These are phyloP conservation scores for Perdita meconis DNA, from an alignment of 2,888 invertebrate genomes.

Conservation along the genomic window DNA sequence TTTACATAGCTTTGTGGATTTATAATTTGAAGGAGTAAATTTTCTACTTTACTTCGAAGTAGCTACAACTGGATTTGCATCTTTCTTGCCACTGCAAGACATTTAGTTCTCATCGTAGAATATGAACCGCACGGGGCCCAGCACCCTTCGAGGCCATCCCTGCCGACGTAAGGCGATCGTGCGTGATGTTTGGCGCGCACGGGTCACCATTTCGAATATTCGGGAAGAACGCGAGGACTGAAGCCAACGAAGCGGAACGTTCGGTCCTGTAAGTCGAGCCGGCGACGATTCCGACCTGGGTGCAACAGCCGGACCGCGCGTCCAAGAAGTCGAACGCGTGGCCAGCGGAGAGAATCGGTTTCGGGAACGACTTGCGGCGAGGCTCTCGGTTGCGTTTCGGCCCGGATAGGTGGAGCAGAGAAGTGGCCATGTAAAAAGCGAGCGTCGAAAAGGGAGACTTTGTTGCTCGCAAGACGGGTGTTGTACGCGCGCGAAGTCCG, in stretches of 20 bases:
- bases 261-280: too few relatives aligned
- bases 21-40: too few relatives aligned
- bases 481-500: slow-evolving; percentile 39
- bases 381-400: slow-evolving; percentile 12
- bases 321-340: background rate
- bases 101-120: too few relatives aligned
- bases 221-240: slow-evolving; percentile 56
- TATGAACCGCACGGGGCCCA: background rate
- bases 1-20: too few relatives aligned
- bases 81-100: too few relatives aligned
- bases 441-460: slow-evolving; percentile 13
- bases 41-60: too few relatives aligned
- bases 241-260: slow-evolving; percentile 52
- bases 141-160: slow-evolving; percentile 15
- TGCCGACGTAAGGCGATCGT: slow-evolving; percentile 37
- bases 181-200: slow-evolving; percentile 62
- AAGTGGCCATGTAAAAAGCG: slow-evolving; percentile 45
- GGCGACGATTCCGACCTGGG: too few relatives aligned
- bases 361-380: too few relatives aligned
- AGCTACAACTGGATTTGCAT: too few relatives aligned
- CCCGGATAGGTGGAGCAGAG: slow-evolving; percentile 32
- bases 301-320: background rate
- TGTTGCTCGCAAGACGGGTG: slow-evolving; percentile 55
- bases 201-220: slow-evolving; percentile 63
- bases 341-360: slow-evolving; percentile 1